Base-by-base conservation (phyloP, 2,888 invertebrate genomes). In the Erpobdella octoculata region DNA sequence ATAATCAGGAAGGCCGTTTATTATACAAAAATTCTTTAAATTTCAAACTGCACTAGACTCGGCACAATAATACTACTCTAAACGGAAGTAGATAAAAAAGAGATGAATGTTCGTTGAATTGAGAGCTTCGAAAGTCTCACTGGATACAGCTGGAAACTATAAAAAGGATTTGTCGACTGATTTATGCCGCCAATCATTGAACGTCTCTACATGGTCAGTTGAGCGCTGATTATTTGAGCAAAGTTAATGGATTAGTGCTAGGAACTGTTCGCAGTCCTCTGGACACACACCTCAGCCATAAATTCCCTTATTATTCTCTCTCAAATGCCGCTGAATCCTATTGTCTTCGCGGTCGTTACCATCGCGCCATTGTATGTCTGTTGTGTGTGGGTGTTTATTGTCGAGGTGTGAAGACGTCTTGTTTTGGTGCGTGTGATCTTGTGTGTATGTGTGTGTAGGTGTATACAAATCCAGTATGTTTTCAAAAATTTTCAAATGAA, bases 101-200 rank as follows among this genome's bases (percentile, higher is more conserved):
- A n/a, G n/a, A n/a, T n/a, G n/a, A n/a, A n/a, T n/a, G n/a, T n/a
- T n/a, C n/a, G n/a, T n/a, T n/a, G n/a, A n/a, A n/a, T n/a, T n/a
- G n/a, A n/a, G n/a, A n/a, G n/a, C n/a, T n/a, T n/a, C n/a, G n/a
- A n/a, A n/a, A n/a, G n/a, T n/a, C n/a, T n/a, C n/a, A n/a, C n/a
- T n/a, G n/a, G n/a, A n/a, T n/a, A n/a, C n/a, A n/a, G n/a, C n/a
- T n/a, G 28, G 21, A 35, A 33, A 35, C 62, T 33, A 33, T 33
- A 33, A 62, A 62, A 62, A 62, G 62, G 62, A 62, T 62, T 62
- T 35, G 4, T 31, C 8, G 62, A n/a, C 62, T 62, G 62, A 62
- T 62, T 62, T 62, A 62, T 62, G 62, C 62, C 62, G 62, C 3
- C 62, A 62, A 62, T 62, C 62, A 62, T 62, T 62, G 62, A 62